A percentile compares a stretch with the other conserved stretches of the same genome.
phyloP scores from a whole-genome alignment of 1,140 invertebrate species.

The Polyergus mexicanus region DNA sequence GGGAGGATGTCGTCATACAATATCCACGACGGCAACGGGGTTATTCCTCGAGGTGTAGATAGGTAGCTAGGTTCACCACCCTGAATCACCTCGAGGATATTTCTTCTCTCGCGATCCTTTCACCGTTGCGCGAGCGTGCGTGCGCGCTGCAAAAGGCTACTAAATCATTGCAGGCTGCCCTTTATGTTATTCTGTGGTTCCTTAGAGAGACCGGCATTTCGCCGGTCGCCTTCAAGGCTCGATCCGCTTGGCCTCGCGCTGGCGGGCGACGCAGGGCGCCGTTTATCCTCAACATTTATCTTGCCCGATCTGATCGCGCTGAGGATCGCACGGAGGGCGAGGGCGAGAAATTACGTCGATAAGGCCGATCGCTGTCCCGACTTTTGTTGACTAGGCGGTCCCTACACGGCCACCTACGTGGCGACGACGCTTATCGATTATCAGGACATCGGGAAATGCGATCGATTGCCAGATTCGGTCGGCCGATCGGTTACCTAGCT shows the following conservation, averaged over 20 bases:
- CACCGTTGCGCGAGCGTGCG: conserved; percentile 24
- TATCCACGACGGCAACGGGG: conserved; percentile 24
- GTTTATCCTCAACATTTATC: conserved; percentile 72
- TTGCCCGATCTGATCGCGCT: conserved; percentile 32
- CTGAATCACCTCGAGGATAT: conserved; percentile 34
- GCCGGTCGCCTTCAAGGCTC: conserved; percentile 56
- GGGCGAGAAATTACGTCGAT: conserved; percentile 66
- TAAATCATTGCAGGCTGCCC: conserved; percentile 9
- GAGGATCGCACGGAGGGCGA: conserved; percentile 44
- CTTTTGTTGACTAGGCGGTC: conserved; percentile 60
- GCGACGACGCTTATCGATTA: conserved; percentile 76
- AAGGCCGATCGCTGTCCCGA: conserved; percentile 70
- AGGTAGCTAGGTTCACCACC: conserved; percentile 36
- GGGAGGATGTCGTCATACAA: conserved; percentile 31
- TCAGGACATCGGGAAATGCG: conserved; percentile 78
- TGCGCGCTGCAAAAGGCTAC: conserved; percentile 31
- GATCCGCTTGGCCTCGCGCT: conserved; percentile 56
- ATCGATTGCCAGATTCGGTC: conserved; percentile 60
- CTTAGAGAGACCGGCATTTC: conserved; percentile 81
- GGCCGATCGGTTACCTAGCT: conserved; percentile 39
- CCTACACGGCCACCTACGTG: conserved; percentile 60
- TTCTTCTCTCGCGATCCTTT: conserved; percentile 34
- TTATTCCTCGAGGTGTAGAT: conserved; percentile 24
- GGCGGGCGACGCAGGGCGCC: conserved; percentile 58
- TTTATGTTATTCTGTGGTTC: conserved; percentile 84